phyloP scores from a whole-genome alignment of 2,888 invertebrate genomes.

The Vandiemenella viatica region DNA sequence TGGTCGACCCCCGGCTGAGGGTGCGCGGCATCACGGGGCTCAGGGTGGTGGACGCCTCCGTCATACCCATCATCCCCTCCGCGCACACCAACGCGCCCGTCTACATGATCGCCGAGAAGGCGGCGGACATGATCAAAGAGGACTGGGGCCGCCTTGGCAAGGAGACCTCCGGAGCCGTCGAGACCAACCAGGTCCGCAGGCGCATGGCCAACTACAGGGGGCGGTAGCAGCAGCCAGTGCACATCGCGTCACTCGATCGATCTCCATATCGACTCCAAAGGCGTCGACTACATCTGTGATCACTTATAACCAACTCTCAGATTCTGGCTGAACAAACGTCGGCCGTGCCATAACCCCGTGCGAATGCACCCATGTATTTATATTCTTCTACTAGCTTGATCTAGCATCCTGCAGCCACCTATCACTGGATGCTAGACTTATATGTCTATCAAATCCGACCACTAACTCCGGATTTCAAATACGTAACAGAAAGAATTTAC shows the following conservation, averaged over 20 bases:
- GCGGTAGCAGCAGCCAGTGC: background rate
- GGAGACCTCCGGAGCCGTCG: background rate
- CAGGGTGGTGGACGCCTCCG: constrained; percentile 61
- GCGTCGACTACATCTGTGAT: background rate
- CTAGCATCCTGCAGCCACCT: no score
- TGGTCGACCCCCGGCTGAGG: constrained; percentile 44
- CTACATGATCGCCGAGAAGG: constrained; percentile 72
- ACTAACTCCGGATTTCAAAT: no score
- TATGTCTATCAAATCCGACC: no score
- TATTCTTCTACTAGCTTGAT: no score
- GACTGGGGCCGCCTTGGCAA: constrained; percentile 25
- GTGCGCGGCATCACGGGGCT: constrained; percentile 51
- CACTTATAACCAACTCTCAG: no score
- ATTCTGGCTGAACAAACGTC: no score
- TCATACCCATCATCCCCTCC: constrained; percentile 63
- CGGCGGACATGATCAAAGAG: constrained; percentile 51
- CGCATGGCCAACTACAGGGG: background rate
- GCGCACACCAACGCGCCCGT: constrained; percentile 64
- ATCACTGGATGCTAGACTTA: no score
- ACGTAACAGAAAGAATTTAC: no score
- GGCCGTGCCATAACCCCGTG: no score
- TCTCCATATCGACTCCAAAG: background rate
- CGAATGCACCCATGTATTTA: no score
- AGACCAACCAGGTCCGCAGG: background rate
- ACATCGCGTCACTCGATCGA: background rate